A percentile compares a stretch with the other conserved stretches of the same genome.
phyloP scores from a whole-genome alignment of 2,797 vertebrate species.

The Gymnothorax javanicus region DNA sequence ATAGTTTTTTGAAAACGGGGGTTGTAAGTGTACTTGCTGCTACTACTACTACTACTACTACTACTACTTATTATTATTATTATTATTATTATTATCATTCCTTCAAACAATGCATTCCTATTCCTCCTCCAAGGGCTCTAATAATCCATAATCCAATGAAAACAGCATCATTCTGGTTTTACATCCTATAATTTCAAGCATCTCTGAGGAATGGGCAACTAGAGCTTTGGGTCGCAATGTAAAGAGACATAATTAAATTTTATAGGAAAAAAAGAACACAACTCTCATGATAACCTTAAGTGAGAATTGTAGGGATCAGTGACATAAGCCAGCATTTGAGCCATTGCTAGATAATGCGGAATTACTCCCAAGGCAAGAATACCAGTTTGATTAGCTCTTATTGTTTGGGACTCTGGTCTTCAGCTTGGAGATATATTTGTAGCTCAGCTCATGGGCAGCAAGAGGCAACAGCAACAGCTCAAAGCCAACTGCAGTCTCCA shows the following conservation, averaged over 20 bases:
- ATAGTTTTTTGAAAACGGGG: too few species aligned
- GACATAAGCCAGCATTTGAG: neutral
- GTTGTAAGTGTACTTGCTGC: too few species aligned
- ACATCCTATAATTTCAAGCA: neutral
- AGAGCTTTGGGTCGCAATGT: neutral
- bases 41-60: too few species aligned
- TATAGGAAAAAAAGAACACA: neutral
- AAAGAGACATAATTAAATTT: conserved; percentile 1
- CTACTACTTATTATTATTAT: too few species aligned
- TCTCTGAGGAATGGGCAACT: neutral
- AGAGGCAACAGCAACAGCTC: neutral
- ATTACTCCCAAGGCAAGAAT: neutral
- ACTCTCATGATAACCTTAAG: neutral
- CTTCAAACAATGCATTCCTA: too few species aligned
- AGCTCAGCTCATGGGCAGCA: neutral
- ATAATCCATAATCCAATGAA: too few species aligned
- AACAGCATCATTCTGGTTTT: too few species aligned
- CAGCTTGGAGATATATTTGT: conserved; percentile 1
- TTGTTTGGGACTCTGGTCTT: neutral
- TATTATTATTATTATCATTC: too few species aligned
- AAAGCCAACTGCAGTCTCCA: neutral
- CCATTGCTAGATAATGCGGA: neutral
- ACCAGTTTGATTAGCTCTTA: neutral
- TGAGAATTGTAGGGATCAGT: neutral
- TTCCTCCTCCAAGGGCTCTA: too few species aligned